Conservation (phyloP, 1,140 invertebrate species). For the Atta texana region DNA sequence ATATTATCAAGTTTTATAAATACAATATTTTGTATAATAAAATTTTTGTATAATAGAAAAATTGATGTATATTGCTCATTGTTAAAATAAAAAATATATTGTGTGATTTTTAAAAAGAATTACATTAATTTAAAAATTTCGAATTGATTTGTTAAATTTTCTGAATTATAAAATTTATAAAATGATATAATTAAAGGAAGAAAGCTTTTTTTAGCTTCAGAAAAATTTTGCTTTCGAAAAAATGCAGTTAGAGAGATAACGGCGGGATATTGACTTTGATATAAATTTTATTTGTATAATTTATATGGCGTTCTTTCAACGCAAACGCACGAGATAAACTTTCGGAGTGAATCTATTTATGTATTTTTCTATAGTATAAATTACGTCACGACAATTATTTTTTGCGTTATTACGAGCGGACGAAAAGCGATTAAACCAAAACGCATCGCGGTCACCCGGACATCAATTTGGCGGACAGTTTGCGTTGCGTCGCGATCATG, state of each 20-base stretch:
- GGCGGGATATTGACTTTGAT: conserved; percentile 8
- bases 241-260: not conserved
- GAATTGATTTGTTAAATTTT: not conserved
- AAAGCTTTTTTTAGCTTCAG: not conserved
- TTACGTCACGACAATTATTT: conserved; percentile 54
- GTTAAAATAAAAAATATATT: not conserved
- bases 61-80: not conserved
- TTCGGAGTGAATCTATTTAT: conserved; percentile 42
- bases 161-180: not conserved
- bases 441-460: conserved; percentile 22
- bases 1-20: not conserved
- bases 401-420: conserved; percentile 38
- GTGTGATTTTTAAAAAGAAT: not conserved
- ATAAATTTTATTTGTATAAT: conserved; percentile 36
- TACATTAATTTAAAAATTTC: not conserved
- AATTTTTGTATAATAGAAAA: not conserved
- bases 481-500: conserved; percentile 38
- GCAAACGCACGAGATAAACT: conserved; percentile 40
- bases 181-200: not conserved
- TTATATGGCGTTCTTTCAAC: conserved; percentile 30
- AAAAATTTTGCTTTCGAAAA: not conserved
- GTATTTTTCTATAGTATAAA: conserved; percentile 40
- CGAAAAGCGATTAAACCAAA: conserved; percentile 51
- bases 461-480: conserved; percentile 46
- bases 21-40: not conserved